Conservation (phyloP, 2,797 vertebrate genomes). For the Clamator glandarius region DNA sequence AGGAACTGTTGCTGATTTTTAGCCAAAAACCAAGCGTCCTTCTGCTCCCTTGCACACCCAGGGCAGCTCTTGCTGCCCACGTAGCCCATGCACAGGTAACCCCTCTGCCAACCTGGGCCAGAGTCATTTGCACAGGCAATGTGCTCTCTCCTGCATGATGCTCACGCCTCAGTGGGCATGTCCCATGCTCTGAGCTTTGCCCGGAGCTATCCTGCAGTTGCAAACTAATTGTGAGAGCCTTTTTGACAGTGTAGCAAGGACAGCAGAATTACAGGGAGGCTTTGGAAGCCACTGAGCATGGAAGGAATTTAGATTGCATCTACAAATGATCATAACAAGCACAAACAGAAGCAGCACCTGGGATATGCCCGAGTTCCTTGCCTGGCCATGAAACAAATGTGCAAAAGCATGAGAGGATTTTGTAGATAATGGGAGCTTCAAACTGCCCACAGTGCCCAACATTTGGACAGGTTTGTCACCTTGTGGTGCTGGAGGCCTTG, state of each 20-base stretch:
- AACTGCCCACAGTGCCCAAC: accelerated
- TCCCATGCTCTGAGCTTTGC: neutral
- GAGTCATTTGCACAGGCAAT: accelerated
- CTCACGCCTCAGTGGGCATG: neutral
- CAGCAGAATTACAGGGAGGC: neutral
- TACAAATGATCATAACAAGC: neutral
- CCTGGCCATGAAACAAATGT: neutral
- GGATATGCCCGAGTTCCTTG: neutral
- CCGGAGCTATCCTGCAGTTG: neutral
- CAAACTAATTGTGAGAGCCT: neutral
- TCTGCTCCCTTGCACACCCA: accelerated
- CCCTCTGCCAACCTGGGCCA: neutral
- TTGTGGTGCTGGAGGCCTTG: neutral
- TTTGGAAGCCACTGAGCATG: neutral
- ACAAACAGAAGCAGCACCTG: neutral
- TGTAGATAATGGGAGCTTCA: neutral
- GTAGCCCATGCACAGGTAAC: neutral
- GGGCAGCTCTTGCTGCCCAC: neutral
- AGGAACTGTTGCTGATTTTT: neutral
- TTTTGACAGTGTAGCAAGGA: neutral
- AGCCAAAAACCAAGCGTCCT: neutral
- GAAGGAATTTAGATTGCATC: neutral
- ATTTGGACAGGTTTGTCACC: neutral
- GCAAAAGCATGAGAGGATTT: neutral
- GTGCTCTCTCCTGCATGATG: neutral